Percentiles rank a stretch among this genome's conserved stretches.
These are phyloP conservation scores for Melipona bicolor DNA, from an alignment of 2,888 invertebrate species.

Conservation along the genomic window DNA sequence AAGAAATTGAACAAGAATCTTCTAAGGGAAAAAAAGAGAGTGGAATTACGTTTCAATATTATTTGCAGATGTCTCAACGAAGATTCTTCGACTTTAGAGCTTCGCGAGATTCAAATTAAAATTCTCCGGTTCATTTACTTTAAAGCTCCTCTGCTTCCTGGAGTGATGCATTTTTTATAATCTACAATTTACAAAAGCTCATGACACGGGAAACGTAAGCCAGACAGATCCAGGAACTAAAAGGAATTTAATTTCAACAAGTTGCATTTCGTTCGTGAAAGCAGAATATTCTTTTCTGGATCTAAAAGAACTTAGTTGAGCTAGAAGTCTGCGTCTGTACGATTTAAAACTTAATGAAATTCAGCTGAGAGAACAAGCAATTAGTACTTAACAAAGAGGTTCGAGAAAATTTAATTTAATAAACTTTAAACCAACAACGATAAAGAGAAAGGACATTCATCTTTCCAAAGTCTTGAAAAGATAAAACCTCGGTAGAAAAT, in stretches of 20 bases:
- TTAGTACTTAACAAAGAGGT: background rate
- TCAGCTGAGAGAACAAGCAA: background rate
- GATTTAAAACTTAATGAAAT: background rate
- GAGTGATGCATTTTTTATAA: background rate
- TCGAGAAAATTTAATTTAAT: background rate
- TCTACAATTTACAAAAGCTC: background rate
- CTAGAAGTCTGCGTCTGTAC: background rate
- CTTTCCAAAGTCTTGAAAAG: background rate
- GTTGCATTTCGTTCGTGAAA: background rate
- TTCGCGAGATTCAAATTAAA: background rate
- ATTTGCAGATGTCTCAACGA: background rate
- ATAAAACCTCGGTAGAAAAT: no score
- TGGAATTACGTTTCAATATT: background rate
- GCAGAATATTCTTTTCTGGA: background rate
- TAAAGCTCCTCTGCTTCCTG: no score
- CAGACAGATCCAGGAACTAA: background rate
- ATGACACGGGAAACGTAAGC: background rate
- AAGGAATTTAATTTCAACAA: background rate
- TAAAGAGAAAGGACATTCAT: background rate
- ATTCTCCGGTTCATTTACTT: background rate
- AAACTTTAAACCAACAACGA: background rate
- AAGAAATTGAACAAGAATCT: background rate
- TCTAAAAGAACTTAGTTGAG: background rate
- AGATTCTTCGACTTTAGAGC: background rate
- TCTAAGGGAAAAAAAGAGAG: background rate